These are phyloP conservation scores for Pseudomyrmex cubaensis DNA, from an alignment of 1,140 invertebrate genomes.

Conservation along the genomic window DNA sequence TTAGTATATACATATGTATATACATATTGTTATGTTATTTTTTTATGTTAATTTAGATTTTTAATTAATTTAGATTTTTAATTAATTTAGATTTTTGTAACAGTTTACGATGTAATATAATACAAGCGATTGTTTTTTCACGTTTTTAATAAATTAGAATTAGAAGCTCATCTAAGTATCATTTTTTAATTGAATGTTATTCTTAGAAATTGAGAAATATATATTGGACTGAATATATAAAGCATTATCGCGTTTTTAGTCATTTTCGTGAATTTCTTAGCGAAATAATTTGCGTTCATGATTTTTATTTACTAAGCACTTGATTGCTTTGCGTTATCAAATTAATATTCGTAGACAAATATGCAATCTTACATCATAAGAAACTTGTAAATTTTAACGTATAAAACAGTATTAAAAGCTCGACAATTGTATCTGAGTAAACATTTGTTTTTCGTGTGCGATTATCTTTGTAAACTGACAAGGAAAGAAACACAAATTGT, in stretches of 20 bases:
- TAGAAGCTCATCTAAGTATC: conserved; percentile 39
- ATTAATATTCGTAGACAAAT: background rate
- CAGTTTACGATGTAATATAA: background rate
- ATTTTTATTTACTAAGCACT: conserved; percentile 16
- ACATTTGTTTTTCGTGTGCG: conserved; percentile 59
- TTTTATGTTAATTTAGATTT: too few species aligned
- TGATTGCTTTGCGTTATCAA: background rate
- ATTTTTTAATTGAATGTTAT: conserved; percentile 26
- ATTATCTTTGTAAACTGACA: conserved; percentile 58
- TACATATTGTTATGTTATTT: too few species aligned
- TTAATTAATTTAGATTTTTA: too few species aligned
- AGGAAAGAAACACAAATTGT: conserved; percentile 46
- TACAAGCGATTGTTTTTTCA: background rate
- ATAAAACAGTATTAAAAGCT: conserved; percentile 2
- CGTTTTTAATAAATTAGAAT: background rate
- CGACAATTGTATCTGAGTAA: conserved; percentile 4
- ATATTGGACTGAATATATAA: conserved; percentile 19
- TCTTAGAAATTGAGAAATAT: conserved; percentile 4
- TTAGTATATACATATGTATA: too few species aligned
- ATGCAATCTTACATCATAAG: background rate
- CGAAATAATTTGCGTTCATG: conserved; percentile 3
- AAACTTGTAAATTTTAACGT: conserved; percentile 55
- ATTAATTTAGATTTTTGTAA: too few species aligned
- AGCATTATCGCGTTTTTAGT: conserved; percentile 26
- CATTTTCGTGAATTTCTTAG: background rate